Conservation (phyloP, 1,140 invertebrate genomes). For the Ephestia elutella region DNA sequence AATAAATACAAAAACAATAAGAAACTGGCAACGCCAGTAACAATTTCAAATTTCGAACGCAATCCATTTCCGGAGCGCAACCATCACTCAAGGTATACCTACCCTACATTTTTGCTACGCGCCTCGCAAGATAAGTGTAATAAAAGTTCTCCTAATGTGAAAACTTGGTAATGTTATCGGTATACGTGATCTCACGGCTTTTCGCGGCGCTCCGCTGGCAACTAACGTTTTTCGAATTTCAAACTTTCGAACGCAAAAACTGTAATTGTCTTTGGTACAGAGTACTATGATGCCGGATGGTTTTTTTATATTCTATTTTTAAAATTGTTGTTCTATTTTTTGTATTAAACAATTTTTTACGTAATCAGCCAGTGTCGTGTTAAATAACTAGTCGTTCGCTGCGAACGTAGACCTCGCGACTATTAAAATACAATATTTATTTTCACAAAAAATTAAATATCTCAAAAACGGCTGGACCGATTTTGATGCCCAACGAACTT, state of each 20-base stretch:
- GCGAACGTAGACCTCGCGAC: too few species aligned
- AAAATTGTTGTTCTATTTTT: too few species aligned
- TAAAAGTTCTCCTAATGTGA: constrained; percentile 65
- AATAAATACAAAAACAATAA: too few species aligned
- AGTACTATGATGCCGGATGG: too few species aligned
- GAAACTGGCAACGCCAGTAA: neutral
- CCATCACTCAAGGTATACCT: neutral
- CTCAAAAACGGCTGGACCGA: too few species aligned
- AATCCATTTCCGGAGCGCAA: neutral
- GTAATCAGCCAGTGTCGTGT: too few species aligned
- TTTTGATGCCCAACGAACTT: too few species aligned
- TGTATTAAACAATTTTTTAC: too few species aligned
- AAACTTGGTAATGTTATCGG: constrained; percentile 70
- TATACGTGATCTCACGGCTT: constrained; percentile 67
- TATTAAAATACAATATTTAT: too few species aligned
- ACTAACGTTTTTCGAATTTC: constrained; percentile 54
- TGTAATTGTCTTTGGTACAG: constrained; percentile 21
- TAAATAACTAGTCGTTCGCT: too few species aligned
- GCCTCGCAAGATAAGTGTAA: constrained; percentile 59
- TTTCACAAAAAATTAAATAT: too few species aligned
- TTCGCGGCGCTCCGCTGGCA: constrained; percentile 30
- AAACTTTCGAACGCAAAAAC: constrained; percentile 28
- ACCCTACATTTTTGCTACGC: constrained; percentile 18
- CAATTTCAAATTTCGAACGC: neutral
- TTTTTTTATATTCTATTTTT: too few species aligned